phyloP scores from a whole-genome alignment of 2,888 invertebrate genomes.

The Alloscopus bannaensis region DNA sequence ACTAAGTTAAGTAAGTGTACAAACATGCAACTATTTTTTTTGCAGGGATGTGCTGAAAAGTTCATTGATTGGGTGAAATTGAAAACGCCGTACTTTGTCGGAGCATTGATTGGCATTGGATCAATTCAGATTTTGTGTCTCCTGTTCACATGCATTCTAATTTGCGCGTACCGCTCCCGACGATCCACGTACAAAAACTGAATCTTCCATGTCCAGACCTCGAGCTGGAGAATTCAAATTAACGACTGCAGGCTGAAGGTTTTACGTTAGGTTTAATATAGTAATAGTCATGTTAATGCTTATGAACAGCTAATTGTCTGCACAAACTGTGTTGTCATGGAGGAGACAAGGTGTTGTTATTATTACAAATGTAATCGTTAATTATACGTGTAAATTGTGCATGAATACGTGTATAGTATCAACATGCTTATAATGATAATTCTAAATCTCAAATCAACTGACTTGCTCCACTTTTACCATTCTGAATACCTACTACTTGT shows the following conservation, averaged over 20 bases:
- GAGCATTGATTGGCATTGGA: slow-evolving; percentile 69
- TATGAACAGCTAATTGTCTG: slow-evolving; percentile 17
- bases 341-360: no score
- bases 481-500: background rate
- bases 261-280: no score
- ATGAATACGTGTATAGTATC: no score
- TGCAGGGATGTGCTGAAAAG: slow-evolving; percentile 71
- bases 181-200: slow-evolving; percentile 62
- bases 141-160: slow-evolving; percentile 71
- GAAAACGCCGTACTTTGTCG: slow-evolving; percentile 68
- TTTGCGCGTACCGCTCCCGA: slow-evolving; percentile 70
- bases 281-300: slow-evolving; percentile 21
- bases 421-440: no score
- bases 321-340: no score
- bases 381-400: no score
- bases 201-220: slow-evolving; percentile 28
- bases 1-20: no score
- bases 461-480: no score
- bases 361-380: no score
- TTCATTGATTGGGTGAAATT: slow-evolving; percentile 67
- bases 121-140: slow-evolving; percentile 69
- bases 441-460: no score
- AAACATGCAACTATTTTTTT: slow-evolving; percentile 1
- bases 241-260: no score
- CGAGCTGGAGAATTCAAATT: slow-evolving; percentile 23